Conservation (phyloP, 2,113 vertebrate genomes). For the Cryptoleucopteryx plumbea region DNA sequence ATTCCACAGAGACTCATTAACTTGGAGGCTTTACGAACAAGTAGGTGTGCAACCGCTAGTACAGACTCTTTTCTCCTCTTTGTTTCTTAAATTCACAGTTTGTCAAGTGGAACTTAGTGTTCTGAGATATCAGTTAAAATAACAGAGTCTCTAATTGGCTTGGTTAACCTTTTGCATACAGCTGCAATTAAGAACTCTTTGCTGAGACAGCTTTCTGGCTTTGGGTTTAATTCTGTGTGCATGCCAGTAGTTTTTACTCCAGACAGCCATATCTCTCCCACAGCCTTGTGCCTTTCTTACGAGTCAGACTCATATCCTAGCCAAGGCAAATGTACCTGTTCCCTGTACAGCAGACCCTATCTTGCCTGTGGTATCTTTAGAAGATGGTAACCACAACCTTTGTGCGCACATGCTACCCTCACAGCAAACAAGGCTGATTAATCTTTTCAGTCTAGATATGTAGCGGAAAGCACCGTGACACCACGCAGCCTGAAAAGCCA, state of each 20-base stretch:
- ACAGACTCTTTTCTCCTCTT: neutral
- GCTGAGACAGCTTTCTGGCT: neutral
- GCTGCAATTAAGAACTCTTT: neutral
- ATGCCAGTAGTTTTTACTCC: neutral
- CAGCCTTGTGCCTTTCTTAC: neutral
- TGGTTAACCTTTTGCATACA: neutral
- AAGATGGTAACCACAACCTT: neutral
- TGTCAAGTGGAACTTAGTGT: neutral
- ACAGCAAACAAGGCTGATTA: neutral
- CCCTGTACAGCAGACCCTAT: neutral
- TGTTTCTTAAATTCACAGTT: neutral
- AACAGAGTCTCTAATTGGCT: neutral
- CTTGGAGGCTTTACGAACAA: neutral
- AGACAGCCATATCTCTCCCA: neutral
- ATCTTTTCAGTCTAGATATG: neutral
- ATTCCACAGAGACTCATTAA: neutral
- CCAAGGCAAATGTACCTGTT: neutral
- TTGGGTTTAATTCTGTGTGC: neutral
- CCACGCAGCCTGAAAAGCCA: neutral
- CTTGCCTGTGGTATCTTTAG: neutral
- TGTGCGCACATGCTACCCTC: neutral
- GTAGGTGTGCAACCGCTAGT: neutral
- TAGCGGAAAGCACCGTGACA: neutral
- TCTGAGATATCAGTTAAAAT: neutral
- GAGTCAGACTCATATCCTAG: neutral